Percentiles rank a stretch among this genome's conserved stretches.
phyloP scores from a whole-genome alignment of 2,888 invertebrate species.

The Philaethria dido region DNA sequence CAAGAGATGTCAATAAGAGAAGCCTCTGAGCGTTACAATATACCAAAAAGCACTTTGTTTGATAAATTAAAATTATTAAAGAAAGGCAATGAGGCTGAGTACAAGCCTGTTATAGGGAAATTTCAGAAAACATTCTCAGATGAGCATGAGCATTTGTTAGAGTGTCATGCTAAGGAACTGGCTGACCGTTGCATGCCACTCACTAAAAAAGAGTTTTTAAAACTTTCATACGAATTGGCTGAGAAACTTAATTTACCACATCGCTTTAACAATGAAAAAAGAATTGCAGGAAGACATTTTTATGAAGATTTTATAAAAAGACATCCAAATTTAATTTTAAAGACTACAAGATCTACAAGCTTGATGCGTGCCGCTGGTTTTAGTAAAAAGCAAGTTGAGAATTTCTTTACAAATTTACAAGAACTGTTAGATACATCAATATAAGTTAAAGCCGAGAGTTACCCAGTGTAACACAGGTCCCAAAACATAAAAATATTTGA shows the following conservation, averaged over 20 bases:
- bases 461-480: neutral
- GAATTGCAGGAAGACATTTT: conserved; percentile 12
- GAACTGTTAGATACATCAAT: neutral
- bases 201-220: neutral
- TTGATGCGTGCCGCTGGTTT: conserved; percentile 27
- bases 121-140: neutral
- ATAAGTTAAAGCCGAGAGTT: neutral
- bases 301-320: conserved; percentile 19
- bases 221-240: conserved; percentile 3
- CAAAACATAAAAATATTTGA: neutral
- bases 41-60: neutral
- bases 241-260: conserved; percentile 15
- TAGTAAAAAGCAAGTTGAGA: conserved; percentile 23
- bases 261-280: conserved; percentile 24
- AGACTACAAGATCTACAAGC: conserved; percentile 23
- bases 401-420: conserved; percentile 7
- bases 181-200: neutral
- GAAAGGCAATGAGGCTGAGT: neutral
- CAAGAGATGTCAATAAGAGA: neutral
- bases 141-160: neutral
- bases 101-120: neutral
- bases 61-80: neutral
- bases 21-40: neutral
- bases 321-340: conserved; percentile 17
- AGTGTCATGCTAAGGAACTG: neutral